Percentiles rank a stretch among this genome's conserved stretches.
These are phyloP conservation scores for Megalops cyprinoides DNA, from an alignment of 2,797 vertebrate species.

Conservation along the genomic window DNA sequence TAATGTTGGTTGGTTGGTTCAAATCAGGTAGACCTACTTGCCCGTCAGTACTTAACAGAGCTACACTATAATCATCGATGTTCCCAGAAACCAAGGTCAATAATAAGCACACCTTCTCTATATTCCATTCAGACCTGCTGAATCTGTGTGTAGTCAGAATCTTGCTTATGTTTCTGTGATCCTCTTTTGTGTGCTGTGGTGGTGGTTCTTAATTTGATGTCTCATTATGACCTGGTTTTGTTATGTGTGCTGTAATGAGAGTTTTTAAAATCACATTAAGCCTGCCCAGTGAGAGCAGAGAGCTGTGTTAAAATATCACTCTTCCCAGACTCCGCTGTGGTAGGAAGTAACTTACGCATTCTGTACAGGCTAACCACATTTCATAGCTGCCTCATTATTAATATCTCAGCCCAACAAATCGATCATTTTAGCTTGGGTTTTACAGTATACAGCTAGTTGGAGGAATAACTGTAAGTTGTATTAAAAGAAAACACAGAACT, in stretches of 20 bases:
- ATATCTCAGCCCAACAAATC: neutral
- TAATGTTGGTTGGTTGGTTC: neutral
- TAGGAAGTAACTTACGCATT: neutral
- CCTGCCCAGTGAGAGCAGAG: neutral
- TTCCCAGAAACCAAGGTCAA: neutral
- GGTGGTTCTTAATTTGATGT: neutral
- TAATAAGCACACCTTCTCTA: too few relatives aligned
- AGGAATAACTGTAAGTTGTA: too few relatives aligned
- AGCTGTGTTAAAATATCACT: neutral
- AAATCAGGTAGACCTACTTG: neutral
- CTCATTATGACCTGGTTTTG: neutral
- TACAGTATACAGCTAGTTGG: too few relatives aligned
- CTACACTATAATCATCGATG: neutral
- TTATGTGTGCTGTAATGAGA: neutral
- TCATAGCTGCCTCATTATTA: neutral
- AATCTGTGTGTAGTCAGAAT: too few relatives aligned
- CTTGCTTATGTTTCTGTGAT: neutral
- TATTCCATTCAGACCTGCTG: too few relatives aligned
- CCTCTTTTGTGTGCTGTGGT: neutral
- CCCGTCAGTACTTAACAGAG: neutral
- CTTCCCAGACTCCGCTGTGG: neutral
- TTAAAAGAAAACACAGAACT: too few relatives aligned
- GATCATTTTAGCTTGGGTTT: neutral
- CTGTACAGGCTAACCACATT: neutral
- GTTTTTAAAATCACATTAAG: neutral